phyloP scores from a whole-genome alignment of 2,113 vertebrate genomes.

The Pterocles orientalis region DNA sequence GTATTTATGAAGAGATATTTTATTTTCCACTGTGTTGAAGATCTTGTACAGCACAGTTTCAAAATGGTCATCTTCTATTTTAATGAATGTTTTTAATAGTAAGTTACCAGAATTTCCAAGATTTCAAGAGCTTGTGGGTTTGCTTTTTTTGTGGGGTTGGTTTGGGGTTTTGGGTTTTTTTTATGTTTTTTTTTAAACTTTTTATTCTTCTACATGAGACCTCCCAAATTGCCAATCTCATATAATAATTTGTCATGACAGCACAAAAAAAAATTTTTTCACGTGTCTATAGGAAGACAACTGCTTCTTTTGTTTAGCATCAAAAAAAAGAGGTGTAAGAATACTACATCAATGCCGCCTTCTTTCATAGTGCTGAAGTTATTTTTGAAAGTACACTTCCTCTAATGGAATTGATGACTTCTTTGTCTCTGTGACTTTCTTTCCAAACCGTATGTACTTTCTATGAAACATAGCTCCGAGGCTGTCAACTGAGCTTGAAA shows the following conservation, averaged over 20 bases:
- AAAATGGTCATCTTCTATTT: neutral
- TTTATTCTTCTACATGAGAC: neutral
- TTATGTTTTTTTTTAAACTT: neutral
- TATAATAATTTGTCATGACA: neutral
- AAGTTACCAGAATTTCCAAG: neutral
- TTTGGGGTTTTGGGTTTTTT: too few relatives aligned
- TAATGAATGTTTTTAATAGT: neutral
- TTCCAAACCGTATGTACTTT: neutral
- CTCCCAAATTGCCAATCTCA: neutral
- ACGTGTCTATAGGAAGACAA: neutral
- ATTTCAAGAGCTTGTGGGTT: neutral
- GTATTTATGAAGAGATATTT: neutral
- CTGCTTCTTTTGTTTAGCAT: neutral
- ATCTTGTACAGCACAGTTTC: neutral
- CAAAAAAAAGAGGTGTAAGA: neutral
- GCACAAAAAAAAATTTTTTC: neutral
- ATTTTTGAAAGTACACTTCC: neutral
- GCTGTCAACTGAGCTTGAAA: slow-evolving; percentile 39
- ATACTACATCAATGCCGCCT: neutral
- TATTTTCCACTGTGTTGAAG: neutral
- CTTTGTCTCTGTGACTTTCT: neutral
- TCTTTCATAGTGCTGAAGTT: neutral
- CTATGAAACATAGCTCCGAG: neutral
- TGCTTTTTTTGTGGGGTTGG: neutral
- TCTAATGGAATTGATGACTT: neutral